Conservation (phyloP, 2,113 vertebrate species). For the Coturnix japonica region DNA sequence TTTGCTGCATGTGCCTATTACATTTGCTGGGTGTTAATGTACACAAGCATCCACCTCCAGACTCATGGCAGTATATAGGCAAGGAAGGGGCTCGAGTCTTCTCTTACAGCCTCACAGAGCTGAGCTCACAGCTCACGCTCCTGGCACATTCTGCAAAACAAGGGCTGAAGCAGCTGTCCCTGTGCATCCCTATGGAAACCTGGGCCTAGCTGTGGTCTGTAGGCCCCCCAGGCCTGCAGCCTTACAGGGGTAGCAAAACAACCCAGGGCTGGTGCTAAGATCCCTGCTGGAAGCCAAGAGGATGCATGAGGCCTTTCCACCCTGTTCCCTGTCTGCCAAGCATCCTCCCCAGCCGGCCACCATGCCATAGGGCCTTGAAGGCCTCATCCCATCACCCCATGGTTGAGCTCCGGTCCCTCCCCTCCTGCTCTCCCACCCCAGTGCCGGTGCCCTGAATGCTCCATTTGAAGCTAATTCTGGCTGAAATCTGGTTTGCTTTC, state of each 20-base stretch:
- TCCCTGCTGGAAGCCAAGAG: neutral
- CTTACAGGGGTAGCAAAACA: neutral
- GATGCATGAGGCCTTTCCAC: neutral
- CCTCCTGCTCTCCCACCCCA: neutral
- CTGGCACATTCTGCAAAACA: accelerated
- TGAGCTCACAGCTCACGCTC: accelerated
- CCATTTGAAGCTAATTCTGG: slow-evolving; percentile 54
- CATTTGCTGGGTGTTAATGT: neutral
- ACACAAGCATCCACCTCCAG: neutral
- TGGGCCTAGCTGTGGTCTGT: neutral
- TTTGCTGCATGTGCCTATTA: neutral
- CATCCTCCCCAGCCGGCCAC: neutral
- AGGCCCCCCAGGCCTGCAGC: neutral
- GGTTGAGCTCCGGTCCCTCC: accelerated
- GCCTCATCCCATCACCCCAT: neutral
- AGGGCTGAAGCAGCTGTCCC: neutral
- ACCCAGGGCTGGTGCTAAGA: neutral
- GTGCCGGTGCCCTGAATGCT: neutral
- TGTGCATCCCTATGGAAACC: slow-evolving; percentile 53
- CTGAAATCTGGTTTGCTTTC: slow-evolving; percentile 59
- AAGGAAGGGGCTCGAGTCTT: neutral
- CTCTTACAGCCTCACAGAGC: neutral
- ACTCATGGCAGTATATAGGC: accelerated
- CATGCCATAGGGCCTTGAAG: neutral
- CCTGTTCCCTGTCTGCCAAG: accelerated